A percentile compares a stretch with the other conserved stretches of the same genome.
phyloP scores from a whole-genome alignment of 92 coral and sea anemone species.

The Heliopora coerulea region DNA sequence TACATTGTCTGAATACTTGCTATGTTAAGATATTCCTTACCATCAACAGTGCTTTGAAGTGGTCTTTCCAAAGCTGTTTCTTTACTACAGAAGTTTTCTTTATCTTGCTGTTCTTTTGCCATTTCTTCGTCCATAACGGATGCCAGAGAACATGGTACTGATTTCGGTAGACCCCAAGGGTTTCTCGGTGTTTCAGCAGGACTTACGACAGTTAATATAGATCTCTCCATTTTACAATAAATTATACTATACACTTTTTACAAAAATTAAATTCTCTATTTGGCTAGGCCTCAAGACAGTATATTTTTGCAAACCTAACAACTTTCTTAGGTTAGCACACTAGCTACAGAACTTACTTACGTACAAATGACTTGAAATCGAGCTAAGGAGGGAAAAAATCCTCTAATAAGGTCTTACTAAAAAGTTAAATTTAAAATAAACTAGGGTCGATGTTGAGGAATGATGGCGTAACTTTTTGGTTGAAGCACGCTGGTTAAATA shows the following conservation, averaged over 20 bases:
- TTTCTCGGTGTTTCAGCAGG: constrained; percentile 13
- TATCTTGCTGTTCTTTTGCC: constrained; percentile 76
- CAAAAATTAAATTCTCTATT: not conserved
- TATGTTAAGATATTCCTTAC: constrained; percentile 22
- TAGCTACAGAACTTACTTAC: not conserved
- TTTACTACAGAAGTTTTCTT: constrained; percentile 61
- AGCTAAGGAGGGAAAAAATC: not conserved
- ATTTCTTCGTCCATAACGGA: constrained; percentile 96
- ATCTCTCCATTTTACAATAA: constrained; percentile 26
- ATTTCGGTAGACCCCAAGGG: constrained; percentile 83
- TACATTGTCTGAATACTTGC: no score
- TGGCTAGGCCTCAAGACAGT: constrained; percentile 1
- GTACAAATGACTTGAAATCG: constrained; percentile 5
- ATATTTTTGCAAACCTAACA: not conserved
- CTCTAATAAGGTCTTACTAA: constrained; percentile 10
- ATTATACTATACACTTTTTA: constrained; percentile 1
- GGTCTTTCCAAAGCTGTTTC: constrained; percentile 45
- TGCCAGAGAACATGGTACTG: constrained; percentile 63
- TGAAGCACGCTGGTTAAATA: constrained; percentile 1
- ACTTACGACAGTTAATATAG: constrained; percentile 18
- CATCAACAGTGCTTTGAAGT: constrained; percentile 24
- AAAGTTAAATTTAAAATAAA: constrained; percentile 15
- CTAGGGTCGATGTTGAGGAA: not conserved
- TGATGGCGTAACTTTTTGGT: constrained; percentile 39
- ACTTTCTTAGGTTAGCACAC: not conserved